Base-by-base conservation (phyloP, 1,140 invertebrate species). In the Calosoma granatense region DNA sequence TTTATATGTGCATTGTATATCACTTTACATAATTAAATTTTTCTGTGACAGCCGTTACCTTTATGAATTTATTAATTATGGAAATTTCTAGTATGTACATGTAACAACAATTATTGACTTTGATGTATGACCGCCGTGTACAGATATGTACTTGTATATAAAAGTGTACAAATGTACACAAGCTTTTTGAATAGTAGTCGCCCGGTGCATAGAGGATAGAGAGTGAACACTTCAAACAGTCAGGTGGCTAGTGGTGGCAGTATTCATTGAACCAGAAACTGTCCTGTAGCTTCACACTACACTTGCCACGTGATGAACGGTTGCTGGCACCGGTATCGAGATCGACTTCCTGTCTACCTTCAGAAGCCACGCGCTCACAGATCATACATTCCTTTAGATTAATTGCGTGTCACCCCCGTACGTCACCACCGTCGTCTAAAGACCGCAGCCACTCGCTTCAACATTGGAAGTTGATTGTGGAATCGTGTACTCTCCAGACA, bases 211-310 rank as follows among this genome's bases (percentile, higher is more conserved):
- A n/a, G n/a, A n/a, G 41, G 17, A 3, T 47, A 17, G 41, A 47
- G 9, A 17, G 15, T 17, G 41, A 17, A 47, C 41, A 47, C 41
- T 47, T 47, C 6, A 47, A 47, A 17, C 41, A 47, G 41, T 47
- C 41, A 47, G 41, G 9, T 47, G 41, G 41, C 15, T 17, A 17
- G 9, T 17, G 41, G 9, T n/a, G 26, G 6, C 26, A n/a, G 6
- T n/a, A 36, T 6, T 36, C 41, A 47, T 17, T 47, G 41, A 17
- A 47, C 41, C 41, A 17, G 41, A 47, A 47, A 47, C 41, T 47
- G 41, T 47, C 41, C 41, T 47, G 41, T 47, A 47, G 41, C 41
- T 47, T 47, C 17, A 47, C 41, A 47, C 41, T 47, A 47, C 41
- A 47, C 41, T 47, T 47, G 9, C 41, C 15, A 17, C 41, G 41